phyloP scores from a whole-genome alignment of 2,888 invertebrate genomes.

The Acleris emargana region DNA sequence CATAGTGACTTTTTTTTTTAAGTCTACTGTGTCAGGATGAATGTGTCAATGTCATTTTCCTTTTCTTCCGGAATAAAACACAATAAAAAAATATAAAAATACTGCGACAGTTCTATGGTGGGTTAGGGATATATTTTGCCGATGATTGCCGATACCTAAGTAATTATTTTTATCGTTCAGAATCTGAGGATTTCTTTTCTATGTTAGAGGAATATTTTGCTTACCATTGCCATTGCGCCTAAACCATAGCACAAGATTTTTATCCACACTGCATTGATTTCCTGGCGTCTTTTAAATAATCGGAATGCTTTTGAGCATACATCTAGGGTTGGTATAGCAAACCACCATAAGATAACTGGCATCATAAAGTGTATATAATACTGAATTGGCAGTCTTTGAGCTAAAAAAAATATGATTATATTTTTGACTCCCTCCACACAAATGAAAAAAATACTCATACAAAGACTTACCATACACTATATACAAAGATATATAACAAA shows the following conservation, averaged over 20 bases:
- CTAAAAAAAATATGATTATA: constrained; percentile 61
- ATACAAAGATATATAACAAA: constrained; percentile 48
- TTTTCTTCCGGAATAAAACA: too few relatives aligned
- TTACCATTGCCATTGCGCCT: constrained; percentile 83
- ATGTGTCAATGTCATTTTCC: too few relatives aligned
- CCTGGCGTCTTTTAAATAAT: constrained; percentile 50
- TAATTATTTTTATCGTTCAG: too few relatives aligned
- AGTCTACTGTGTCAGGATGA: too few relatives aligned
- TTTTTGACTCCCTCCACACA: constrained; percentile 1
- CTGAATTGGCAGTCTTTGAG: constrained; percentile 84
- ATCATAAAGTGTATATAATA: constrained; percentile 87
- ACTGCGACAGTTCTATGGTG: too few relatives aligned
- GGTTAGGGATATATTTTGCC: too few relatives aligned
- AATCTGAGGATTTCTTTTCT: too few relatives aligned
- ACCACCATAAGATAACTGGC: constrained; percentile 85
- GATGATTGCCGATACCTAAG: too few relatives aligned
- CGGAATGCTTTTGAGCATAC: constrained; percentile 57
- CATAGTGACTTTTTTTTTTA: too few relatives aligned
- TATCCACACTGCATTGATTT: constrained; percentile 46
- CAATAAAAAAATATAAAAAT: too few relatives aligned
- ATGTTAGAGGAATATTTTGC: constrained; percentile 30
- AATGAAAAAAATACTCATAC: constrained; percentile 34
- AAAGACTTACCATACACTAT: constrained; percentile 57
- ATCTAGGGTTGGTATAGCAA: constrained; percentile 56
- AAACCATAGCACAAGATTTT: constrained; percentile 67